A percentile compares a stretch with the other conserved stretches of the same genome.
These are phyloP conservation scores for Lophius americanus DNA, from an alignment of 2,797 vertebrate genomes.

Conservation along the genomic window DNA sequence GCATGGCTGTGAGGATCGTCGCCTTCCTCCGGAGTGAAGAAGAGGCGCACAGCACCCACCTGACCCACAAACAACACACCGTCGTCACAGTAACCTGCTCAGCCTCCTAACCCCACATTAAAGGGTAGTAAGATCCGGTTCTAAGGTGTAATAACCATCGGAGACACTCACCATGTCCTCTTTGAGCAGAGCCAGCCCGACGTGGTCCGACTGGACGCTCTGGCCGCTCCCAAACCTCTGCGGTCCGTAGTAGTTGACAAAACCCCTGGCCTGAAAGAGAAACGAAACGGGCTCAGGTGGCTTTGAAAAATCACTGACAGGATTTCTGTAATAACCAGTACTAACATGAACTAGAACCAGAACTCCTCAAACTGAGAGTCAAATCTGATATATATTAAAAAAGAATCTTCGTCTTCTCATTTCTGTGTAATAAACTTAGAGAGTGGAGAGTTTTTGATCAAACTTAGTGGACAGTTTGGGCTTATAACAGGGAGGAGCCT, in stretches of 20 bases:
- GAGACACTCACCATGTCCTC: slow-evolving; percentile 88
- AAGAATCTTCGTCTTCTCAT: too few relatives aligned
- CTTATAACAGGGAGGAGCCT: too few relatives aligned
- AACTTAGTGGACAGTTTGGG: too few relatives aligned
- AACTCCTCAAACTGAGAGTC: too few relatives aligned
- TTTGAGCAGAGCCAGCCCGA: slow-evolving; percentile 92
- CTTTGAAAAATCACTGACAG: background rate
- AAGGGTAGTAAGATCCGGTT: background rate
- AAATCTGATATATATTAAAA: too few relatives aligned
- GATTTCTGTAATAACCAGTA: too few relatives aligned
- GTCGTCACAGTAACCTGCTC: background rate
- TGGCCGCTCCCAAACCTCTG: slow-evolving; percentile 93
- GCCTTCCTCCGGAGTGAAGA: slow-evolving; percentile 90
- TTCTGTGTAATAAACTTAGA: too few relatives aligned
- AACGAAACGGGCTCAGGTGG: background rate
- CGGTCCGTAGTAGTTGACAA: slow-evolving; percentile 95
- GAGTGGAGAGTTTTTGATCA: too few relatives aligned
- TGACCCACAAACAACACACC: slow-evolving; percentile 55
- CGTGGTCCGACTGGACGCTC: slow-evolving; percentile 87
- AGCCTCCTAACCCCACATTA: background rate
- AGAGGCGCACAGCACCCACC: slow-evolving; percentile 89
- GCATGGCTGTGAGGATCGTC: slow-evolving; percentile 89
- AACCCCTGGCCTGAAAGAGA: slow-evolving; percentile 84
- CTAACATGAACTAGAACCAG: too few relatives aligned
- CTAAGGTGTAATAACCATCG: background rate